A percentile compares a stretch with the other conserved stretches of the same genome.
These are phyloP conservation scores for Melanophora roralis DNA, from an alignment of 2,888 invertebrate genomes.

Conservation along the genomic window DNA sequence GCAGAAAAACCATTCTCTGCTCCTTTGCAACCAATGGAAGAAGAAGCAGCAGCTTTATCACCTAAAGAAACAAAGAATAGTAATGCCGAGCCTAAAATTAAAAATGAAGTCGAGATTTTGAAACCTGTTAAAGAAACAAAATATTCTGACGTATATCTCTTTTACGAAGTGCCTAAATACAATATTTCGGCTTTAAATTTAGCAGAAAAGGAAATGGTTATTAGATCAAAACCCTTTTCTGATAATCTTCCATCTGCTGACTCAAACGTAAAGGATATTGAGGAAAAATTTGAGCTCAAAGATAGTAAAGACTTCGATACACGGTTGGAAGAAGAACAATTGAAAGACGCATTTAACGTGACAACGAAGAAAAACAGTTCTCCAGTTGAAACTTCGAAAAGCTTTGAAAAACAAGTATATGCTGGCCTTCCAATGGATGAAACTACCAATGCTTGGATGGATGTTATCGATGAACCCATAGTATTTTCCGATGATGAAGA, in stretches of 20 bases:
- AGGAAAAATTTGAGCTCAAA: neutral
- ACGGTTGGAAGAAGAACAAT: no score
- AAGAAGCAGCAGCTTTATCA: constrained; percentile 53
- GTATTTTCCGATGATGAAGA: constrained; percentile 71
- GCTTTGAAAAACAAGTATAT: constrained; percentile 65
- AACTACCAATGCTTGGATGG: constrained; percentile 70
- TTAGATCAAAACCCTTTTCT: neutral
- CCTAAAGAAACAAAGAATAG: neutral
- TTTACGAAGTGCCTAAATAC: neutral
- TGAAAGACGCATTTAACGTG: neutral
- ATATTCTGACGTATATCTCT: neutral
- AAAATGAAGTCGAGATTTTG: neutral
- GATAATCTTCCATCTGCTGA: neutral
- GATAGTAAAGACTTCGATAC: neutral
- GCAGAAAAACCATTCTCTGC: constrained; percentile 64
- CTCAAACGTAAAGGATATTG: neutral
- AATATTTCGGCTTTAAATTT: neutral
- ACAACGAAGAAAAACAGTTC: neutral
- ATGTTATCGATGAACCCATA: constrained; percentile 73
- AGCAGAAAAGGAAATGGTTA: neutral
- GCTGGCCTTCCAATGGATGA: constrained; percentile 69
- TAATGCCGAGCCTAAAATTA: neutral
- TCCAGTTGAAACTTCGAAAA: constrained; percentile 59
- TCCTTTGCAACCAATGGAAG: constrained; percentile 62
- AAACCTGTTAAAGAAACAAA: neutral